Conservation (phyloP, 1,140 invertebrate species). For the Tetragnatha versicolor region DNA sequence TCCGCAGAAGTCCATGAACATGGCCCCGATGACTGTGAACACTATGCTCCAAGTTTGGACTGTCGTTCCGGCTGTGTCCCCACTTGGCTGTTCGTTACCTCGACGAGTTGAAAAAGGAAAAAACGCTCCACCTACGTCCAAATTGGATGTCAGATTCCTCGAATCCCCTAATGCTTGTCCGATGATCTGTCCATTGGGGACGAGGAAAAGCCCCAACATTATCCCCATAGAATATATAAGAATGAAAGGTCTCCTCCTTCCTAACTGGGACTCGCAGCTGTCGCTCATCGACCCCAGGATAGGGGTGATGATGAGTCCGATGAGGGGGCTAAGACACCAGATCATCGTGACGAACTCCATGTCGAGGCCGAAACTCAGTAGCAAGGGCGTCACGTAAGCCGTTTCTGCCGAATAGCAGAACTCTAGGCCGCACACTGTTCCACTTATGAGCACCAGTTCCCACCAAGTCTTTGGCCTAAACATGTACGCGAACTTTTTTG, state of each 20-base stretch:
- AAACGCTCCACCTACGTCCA: neutral
- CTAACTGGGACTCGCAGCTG: slow-evolving; percentile 79
- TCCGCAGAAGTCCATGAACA: slow-evolving; percentile 92
- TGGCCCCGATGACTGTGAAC: slow-evolving; percentile 91
- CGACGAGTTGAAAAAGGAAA: neutral
- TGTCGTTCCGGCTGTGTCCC: neutral
- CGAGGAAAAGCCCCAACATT: slow-evolving; percentile 81
- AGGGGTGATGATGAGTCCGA: slow-evolving; percentile 93
- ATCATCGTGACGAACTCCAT: slow-evolving; percentile 91
- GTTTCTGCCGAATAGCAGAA: slow-evolving; percentile 97
- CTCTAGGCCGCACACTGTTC: slow-evolving; percentile 96
- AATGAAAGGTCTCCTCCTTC: slow-evolving; percentile 90
- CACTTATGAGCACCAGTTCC: slow-evolving; percentile 86
- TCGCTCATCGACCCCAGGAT: slow-evolving; percentile 91
- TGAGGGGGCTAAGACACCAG: slow-evolving; percentile 89
- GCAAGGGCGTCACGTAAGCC: slow-evolving; percentile 93
- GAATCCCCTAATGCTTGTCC: slow-evolving; percentile 81
- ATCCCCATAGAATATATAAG: slow-evolving; percentile 87
- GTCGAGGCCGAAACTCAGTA: slow-evolving; percentile 91
- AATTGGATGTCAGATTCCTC: neutral
- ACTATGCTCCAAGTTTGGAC: slow-evolving; percentile 82
- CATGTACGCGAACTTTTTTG: slow-evolving; percentile 36
- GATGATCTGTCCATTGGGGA: slow-evolving; percentile 87
- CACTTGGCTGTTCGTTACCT: neutral
- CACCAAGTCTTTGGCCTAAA: slow-evolving; percentile 76